Conservation (phyloP, 2,113 vertebrate genomes). For the Zosterops pallidus region DNA sequence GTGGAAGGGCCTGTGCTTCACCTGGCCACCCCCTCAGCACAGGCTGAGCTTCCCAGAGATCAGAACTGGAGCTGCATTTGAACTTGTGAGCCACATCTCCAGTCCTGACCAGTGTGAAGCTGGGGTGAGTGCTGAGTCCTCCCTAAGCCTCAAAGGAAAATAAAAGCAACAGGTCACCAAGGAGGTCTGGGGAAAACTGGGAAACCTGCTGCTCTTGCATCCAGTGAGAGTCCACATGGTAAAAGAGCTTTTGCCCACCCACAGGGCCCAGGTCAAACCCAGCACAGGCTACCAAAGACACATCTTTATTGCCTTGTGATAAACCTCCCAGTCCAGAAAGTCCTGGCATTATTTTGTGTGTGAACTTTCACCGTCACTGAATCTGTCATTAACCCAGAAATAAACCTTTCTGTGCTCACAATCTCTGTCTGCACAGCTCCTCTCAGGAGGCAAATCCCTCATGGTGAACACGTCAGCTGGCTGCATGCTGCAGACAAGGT, state of each 20-base stretch:
- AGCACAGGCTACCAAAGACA: neutral
- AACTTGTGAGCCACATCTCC: neutral
- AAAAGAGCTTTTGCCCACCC: neutral
- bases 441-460: constrained; percentile 45
- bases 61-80: neutral
- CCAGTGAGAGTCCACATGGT: neutral
- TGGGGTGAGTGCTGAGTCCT: neutral
- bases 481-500: constrained; percentile 33
- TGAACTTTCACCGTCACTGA: neutral
- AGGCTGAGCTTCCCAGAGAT: neutral
- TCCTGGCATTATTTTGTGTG: neutral
- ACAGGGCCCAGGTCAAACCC: neutral
- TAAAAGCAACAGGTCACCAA: neutral
- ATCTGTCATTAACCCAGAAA: constrained; percentile 39
- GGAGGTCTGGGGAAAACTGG: neutral
- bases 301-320: neutral
- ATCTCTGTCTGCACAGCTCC: constrained; percentile 4
- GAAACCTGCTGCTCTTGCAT: neutral
- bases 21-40: neutral
- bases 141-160: neutral
- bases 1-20: neutral
- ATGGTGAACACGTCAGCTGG: neutral
- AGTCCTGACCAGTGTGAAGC: neutral
- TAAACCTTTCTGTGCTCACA: constrained; percentile 44
- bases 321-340: neutral